Evolutionary conservation across 2,113 vertebrate genomes (phyloP).

Genomic region (Natator depressus): DNA sequence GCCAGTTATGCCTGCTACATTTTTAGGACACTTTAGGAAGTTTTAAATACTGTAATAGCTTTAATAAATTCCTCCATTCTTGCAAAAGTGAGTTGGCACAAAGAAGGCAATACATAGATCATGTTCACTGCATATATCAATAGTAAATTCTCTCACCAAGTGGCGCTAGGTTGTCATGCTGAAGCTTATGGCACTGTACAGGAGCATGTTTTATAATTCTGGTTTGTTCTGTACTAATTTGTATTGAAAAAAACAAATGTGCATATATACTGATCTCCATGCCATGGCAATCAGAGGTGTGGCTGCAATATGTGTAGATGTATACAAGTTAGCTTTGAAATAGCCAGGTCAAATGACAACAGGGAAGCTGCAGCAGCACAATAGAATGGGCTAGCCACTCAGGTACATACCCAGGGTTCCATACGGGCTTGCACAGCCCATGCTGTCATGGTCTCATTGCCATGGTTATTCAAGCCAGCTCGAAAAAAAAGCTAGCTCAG

Average conservation of each 20-base stretch:
- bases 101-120: background rate
- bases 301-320: background rate
- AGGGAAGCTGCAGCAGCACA: background rate
- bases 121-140: background rate
- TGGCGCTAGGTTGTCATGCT: background rate
- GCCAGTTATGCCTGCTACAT: background rate
- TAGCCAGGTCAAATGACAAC: background rate
- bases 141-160: background rate
- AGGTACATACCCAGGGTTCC: background rate
- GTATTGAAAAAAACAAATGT: slow-evolving; percentile 43
- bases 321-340: background rate
- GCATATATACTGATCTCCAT: background rate
- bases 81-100: background rate
- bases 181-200: background rate
- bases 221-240: slow-evolving; percentile 23
- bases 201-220: background rate
- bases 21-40: background rate
- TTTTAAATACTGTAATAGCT: too few species aligned
- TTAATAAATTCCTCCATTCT: background rate
- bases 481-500: too few species aligned
- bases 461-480: too few species aligned
- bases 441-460: too few species aligned
- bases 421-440: too few species aligned
- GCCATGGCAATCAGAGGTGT: background rate
- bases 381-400: too few species aligned